Evolutionary conservation across 2,888 invertebrate species (phyloP), one percentile per base, ranked within the genome.

Genomic region (Rhaphigaster nebulosa): DNA sequence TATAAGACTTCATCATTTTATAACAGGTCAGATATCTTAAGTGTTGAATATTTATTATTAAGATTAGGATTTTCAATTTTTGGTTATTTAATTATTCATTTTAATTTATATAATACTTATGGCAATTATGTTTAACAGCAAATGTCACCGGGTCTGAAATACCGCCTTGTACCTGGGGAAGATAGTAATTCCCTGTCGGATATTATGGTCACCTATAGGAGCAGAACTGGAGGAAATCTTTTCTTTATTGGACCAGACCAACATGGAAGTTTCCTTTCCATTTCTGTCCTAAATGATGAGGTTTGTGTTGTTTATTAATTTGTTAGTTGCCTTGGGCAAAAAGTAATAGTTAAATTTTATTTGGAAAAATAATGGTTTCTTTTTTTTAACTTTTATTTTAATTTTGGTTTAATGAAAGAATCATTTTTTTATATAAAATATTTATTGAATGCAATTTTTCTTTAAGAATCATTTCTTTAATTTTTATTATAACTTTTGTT

Each of bases 221-320:
- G 96, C 38, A 95, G 96, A 92, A 95, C 96, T 34, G 97, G 97
- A 92, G 98, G 98, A 91, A 97, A 97, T 5, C 93, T 97, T 54
- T 94, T 98, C 93, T 96, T 96, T 93, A 95, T 97, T 52, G 95
- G 95, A 23, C 89, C 91, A 92, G 93, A 94, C 50, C 92, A 92
- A 70, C 94, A 94, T 29, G 91, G 90, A 54, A 91, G 91, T 80
- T 93, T 92, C 91, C 92, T 93, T 88, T 91, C 92, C 45, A 91
- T 93, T 65, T 92, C 92, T 87, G 92, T 92, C 38, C 91, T 90
- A 80, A 92, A 92, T 80, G 92, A 93, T 90, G 92, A 92, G 92
- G 93, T 93, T 91, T 60, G 70, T 76, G 8, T 76, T 54, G n/a
- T 10, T n/a, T 26, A 45, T 50, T 87, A 45, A 13, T 52, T 80